phyloP scores from a whole-genome alignment of 1,140 invertebrate species.

The Caerostris darwini region DNA sequence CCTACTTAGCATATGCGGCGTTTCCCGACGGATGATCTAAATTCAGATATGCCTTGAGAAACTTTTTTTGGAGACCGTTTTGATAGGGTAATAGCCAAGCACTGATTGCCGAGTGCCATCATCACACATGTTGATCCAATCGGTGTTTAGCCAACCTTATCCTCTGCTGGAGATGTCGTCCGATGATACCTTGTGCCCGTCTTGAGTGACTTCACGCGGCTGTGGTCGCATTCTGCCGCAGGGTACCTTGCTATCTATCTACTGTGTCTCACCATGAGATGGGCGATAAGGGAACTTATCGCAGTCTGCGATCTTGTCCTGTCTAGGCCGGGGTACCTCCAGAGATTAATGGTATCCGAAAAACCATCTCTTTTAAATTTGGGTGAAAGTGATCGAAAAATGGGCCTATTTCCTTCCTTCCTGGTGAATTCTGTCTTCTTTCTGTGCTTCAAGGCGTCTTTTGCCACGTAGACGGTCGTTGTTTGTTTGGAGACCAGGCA shows the following conservation, averaged over 20 bases:
- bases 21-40: neutral
- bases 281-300: neutral
- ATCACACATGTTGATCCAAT: neutral
- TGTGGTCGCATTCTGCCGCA: neutral
- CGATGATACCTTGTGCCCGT: neutral
- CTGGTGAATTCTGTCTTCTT: neutral
- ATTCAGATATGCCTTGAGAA: neutral
- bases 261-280: no score
- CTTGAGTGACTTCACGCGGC: conserved; percentile 4
- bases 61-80: neutral
- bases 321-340: neutral
- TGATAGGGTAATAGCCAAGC: neutral
- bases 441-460: neutral
- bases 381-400: neutral
- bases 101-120: neutral
- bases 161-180: neutral
- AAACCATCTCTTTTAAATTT: neutral
- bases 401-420: neutral
- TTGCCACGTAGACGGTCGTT: neutral
- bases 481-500: neutral
- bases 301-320: conserved; percentile 19
- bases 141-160: conserved; percentile 3
- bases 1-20: neutral
- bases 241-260: neutral
- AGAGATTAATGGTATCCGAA: neutral